Base-by-base conservation (phyloP, 2,888 invertebrate genomes). In the Drosophila nr. perissopoda region DNA sequence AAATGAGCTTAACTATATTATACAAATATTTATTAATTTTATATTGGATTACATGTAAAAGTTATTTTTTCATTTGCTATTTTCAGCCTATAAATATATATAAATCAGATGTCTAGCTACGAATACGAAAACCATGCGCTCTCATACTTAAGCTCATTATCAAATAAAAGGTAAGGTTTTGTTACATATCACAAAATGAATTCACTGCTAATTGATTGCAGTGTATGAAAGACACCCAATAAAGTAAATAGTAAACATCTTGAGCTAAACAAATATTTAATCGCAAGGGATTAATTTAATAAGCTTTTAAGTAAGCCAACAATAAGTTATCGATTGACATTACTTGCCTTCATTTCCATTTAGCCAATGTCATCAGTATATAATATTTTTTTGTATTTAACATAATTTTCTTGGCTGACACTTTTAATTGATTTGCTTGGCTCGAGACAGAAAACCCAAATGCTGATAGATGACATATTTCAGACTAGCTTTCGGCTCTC, bases 391-490 rank as follows among this genome's bases (percentile, higher is more conserved):
- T 27, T 7, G 52, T 18, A 49, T 33, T 10, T 33, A 4, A 18
- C 51, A 13, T 49, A 8, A n/a, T 18, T 34, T 42, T 34, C 57
- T 70, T 56, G n/a, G n/a, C 21, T 21, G 52, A n/a, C 52, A 21
- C 7, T 31, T 65, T 58, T 65, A 65, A 65, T 69, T 63, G 52
- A 73, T 69, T 61, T 69, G 34, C 18, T 54, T 38, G 56, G 52
- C 54, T 27, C 16, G 18, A 38, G 13, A 49, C 21, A 49, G 48
- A 58, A n/a, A 34, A 60, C 13, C n/a, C n/a, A 42, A 72, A 72
- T 73, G 21, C 65, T 61, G 75, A 70, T 58, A 51, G 62, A 72
- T 64, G 51, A 16, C 36, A 36, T 36, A 27, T n/a, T 25, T 6
- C 49, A 6, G 13, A 34, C 11, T 8, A 11, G 10, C 13, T n/a